phyloP scores from a whole-genome alignment of 2,113 vertebrate species.

The Caloenas nicobarica region DNA sequence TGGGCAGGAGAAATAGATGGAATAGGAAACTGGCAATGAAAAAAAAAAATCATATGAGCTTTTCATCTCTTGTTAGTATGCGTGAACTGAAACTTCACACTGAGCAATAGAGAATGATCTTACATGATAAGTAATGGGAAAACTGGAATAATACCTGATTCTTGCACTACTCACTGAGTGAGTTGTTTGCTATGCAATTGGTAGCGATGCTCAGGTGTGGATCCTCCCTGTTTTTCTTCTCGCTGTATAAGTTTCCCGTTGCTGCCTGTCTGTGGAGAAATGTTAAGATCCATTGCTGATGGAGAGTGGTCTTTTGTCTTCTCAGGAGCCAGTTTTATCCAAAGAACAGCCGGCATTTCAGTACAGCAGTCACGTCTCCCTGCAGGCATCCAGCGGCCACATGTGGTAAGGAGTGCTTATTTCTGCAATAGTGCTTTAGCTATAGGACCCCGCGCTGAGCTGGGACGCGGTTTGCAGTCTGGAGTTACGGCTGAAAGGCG shows the following conservation, averaged over 20 bases:
- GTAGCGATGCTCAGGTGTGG: not conserved
- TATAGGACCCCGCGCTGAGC: not conserved
- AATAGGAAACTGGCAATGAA: not conserved
- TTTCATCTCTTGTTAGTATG: not conserved
- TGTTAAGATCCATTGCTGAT: not conserved
- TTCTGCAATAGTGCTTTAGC: not conserved
- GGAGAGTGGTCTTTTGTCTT: not conserved
- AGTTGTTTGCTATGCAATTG: not conserved
- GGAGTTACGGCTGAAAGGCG: not conserved
- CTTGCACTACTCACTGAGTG: not conserved
- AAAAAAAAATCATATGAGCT: not conserved
- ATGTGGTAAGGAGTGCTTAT: constrained; percentile 87
- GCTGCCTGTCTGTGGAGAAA: not conserved
- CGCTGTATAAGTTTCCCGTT: not conserved
- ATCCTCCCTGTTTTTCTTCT: not conserved
- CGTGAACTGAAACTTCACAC: not conserved
- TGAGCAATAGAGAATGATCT: not conserved
- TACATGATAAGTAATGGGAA: not conserved
- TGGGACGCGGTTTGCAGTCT: not conserved
- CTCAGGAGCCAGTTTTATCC: constrained; percentile 93
- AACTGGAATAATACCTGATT: rapidly evolving
- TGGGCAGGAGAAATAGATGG: not conserved
- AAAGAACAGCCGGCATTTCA: constrained; percentile 98
- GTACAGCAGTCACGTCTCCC: constrained; percentile 97
- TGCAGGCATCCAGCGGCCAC: constrained; percentile 96